Evolutionary conservation across 2,113 vertebrate species (phyloP).

Genomic region (Erythrolamprus reginae): DNA sequence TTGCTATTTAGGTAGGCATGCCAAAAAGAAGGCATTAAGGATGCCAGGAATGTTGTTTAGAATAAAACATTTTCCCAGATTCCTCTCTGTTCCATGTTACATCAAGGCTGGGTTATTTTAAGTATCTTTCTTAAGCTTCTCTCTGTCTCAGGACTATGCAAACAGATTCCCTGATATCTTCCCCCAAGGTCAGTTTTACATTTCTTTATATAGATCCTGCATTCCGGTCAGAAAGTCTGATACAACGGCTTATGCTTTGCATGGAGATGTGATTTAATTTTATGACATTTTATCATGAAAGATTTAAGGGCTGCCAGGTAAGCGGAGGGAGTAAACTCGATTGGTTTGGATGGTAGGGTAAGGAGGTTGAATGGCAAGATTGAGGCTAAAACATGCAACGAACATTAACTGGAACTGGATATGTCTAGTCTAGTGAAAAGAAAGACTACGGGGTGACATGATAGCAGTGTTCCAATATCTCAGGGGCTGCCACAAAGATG

Average conservation of each 20-base stretch:
- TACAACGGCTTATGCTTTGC: background rate
- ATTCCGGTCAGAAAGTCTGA: background rate
- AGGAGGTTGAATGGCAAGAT: background rate
- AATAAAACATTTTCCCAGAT: background rate
- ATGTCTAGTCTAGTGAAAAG: background rate
- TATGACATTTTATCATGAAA: background rate
- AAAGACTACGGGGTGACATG: background rate
- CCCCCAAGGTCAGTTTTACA: background rate
- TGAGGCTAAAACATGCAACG: background rate
- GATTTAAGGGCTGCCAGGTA: background rate
- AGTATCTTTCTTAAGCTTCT: background rate
- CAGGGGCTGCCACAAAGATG: background rate
- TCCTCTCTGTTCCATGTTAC: background rate
- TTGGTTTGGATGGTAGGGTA: background rate
- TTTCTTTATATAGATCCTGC: background rate
- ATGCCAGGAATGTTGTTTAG: background rate
- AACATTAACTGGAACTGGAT: background rate
- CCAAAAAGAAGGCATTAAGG: background rate
- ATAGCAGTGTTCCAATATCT: background rate
- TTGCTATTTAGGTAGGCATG: background rate
- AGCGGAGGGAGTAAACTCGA: background rate
- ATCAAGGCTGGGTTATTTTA: background rate
- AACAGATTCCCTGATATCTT: background rate
- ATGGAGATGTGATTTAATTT: background rate
- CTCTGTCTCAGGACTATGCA: background rate